phyloP scores from a whole-genome alignment of 2,888 invertebrate species.

The Coleophora flavipennella region DNA sequence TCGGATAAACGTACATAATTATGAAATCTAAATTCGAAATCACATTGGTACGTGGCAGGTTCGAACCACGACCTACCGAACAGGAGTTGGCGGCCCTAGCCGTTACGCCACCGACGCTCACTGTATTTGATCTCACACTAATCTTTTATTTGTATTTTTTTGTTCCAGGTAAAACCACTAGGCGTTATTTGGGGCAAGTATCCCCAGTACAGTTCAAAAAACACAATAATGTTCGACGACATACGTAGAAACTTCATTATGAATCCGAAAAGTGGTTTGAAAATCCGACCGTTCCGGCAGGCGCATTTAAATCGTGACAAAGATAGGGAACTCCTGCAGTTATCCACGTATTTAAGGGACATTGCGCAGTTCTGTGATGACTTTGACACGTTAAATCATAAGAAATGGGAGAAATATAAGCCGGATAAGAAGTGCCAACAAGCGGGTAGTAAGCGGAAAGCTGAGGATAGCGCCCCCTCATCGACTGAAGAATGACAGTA shows the following conservation, averaged over 20 bases:
- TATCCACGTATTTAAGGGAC: constrained; percentile 86
- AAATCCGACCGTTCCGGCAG: constrained; percentile 91
- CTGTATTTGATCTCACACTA: too few relatives aligned
- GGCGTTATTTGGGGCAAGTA: constrained; percentile 98
- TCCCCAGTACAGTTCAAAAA: constrained; percentile 88
- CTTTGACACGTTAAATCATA: constrained; percentile 88
- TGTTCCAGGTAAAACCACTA: constrained; percentile 87
- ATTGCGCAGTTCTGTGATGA: constrained; percentile 87
- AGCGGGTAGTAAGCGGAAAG: constrained; percentile 59
- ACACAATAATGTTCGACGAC: constrained; percentile 99
- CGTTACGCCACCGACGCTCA: too few relatives aligned
- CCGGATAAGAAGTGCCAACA: constrained; percentile 50
- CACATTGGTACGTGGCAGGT: too few relatives aligned
- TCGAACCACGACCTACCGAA: too few relatives aligned
- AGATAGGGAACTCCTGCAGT: constrained; percentile 85
- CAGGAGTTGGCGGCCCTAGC: too few relatives aligned
- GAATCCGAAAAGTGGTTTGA: constrained; percentile 95
- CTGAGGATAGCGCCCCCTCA: constrained; percentile 50
- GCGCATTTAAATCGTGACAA: constrained; percentile 90
- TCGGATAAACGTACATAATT: too few relatives aligned
- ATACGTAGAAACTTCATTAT: constrained; percentile 95
- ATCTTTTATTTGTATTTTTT: neutral
- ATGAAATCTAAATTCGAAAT: too few relatives aligned
- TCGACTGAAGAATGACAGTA: constrained; percentile 53
- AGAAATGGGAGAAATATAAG: constrained; percentile 90